Percentiles rank a stretch among this genome's conserved stretches.
Conservation (phyloP, 1,140 invertebrate genomes). For the silkworm (Bombyx mori) region ASM3026992v2 NC_085117.1:3103501-3104000, state of each 20-base stretch:
- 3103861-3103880: too few species aligned
- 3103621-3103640: not conserved
- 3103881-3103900: too few species aligned
- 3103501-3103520: not conserved
- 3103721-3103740: constrained; percentile 42
- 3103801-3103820: too few species aligned
- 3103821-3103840: too few species aligned
- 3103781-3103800: too few species aligned
- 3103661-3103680: constrained; percentile 47
- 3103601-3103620: not conserved
- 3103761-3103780: not conserved
- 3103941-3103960: too few species aligned
- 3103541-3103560: not conserved
- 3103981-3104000: too few species aligned
- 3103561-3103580: not conserved
- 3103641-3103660: constrained; percentile 25
- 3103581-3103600: not conserved
- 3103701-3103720: constrained; percentile 44
- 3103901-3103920: too few species aligned
- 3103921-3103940: too few species aligned
- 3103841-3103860: too few species aligned
- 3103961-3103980: too few species aligned
- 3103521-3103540: not conserved
- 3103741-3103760: constrained; percentile 48
- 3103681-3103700: constrained; percentile 42